Conservation (phyloP, 2,113 vertebrate species). For the Halichoeres trimaculatus region DNA sequence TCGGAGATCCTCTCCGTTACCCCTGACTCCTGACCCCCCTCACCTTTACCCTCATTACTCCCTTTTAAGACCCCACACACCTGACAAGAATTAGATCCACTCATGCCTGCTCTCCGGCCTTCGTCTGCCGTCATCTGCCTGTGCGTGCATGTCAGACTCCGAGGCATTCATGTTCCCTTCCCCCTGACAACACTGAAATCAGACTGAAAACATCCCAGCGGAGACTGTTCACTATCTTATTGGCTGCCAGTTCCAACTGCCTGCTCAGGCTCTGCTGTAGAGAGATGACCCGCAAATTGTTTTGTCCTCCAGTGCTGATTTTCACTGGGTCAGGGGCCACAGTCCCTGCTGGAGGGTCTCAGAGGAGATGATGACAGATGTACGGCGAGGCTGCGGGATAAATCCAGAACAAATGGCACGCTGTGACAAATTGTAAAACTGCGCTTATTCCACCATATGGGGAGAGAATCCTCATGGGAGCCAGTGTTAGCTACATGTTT, state of each 20-base stretch:
- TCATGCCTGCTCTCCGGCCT: conserved; percentile 19
- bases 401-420: conserved; percentile 39
- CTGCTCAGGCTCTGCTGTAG: conserved; percentile 24
- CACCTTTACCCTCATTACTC: conserved; percentile 62
- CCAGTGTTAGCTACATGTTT: neutral
- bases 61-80: conserved; percentile 58
- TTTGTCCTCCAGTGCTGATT: conserved; percentile 51
- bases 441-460: neutral
- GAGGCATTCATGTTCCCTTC: conserved; percentile 34
- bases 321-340: conserved; percentile 50
- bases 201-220: conserved; percentile 56
- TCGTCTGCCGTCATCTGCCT: conserved; percentile 37
- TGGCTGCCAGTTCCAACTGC: conserved; percentile 18
- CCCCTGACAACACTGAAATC: conserved; percentile 29
- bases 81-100: conserved; percentile 69
- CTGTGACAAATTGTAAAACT: conserved; percentile 7
- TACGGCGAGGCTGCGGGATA: conserved; percentile 5
- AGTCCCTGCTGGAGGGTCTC: conserved; percentile 42
- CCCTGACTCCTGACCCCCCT: conserved; percentile 63
- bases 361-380: conserved; percentile 47
- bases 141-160: conserved; percentile 46
- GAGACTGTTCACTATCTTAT: conserved; percentile 18
- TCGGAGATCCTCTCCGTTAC: conserved; percentile 50
- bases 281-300: conserved; percentile 55
- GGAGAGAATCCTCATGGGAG: neutral